These are phyloP conservation scores for Macroramphosus scolopax DNA, from an alignment of 2,797 vertebrate species.

Conservation along the genomic window DNA sequence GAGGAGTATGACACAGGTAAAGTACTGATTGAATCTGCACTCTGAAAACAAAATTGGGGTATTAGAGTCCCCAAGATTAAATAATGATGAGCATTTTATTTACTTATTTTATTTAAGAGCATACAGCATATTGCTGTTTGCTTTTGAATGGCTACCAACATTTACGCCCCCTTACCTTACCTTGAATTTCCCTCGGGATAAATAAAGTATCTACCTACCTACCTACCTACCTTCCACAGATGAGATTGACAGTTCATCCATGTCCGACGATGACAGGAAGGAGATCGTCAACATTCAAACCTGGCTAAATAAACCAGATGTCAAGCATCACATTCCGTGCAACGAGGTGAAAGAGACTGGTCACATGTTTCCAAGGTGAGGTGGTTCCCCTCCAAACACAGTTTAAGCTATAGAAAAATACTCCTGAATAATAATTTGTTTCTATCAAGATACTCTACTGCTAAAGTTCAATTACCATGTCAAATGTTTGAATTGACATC, in stretches of 20 bases:
- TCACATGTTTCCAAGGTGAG: conserved; percentile 97
- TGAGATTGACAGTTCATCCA: conserved; percentile 98
- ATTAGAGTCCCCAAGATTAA: not conserved
- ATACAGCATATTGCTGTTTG: not conserved
- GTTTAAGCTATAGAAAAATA: too few relatives aligned
- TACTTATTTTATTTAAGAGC: too few relatives aligned
- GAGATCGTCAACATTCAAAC: conserved; percentile 97
- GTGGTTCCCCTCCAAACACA: too few relatives aligned
- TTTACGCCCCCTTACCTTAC: too few relatives aligned
- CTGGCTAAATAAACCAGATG: conserved; percentile 97
- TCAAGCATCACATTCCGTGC: conserved; percentile 94
- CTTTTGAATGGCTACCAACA: too few relatives aligned
- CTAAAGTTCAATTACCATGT: too few relatives aligned
- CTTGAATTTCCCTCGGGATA: too few relatives aligned
- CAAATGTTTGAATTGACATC: too few relatives aligned
- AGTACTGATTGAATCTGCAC: too few relatives aligned
- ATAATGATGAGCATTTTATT: not conserved
- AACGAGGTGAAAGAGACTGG: conserved; percentile 98
- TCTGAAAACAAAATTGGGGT: not conserved
- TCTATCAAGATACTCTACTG: too few relatives aligned
- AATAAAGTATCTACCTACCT: too few relatives aligned
- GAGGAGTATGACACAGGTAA: conserved; percentile 97
- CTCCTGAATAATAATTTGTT: too few relatives aligned
- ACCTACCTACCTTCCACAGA: conserved; percentile 67
- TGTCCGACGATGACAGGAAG: conserved; percentile 97